phyloP scores from a whole-genome alignment of 2,888 invertebrate species.

The Trichacis sp. region DNA sequence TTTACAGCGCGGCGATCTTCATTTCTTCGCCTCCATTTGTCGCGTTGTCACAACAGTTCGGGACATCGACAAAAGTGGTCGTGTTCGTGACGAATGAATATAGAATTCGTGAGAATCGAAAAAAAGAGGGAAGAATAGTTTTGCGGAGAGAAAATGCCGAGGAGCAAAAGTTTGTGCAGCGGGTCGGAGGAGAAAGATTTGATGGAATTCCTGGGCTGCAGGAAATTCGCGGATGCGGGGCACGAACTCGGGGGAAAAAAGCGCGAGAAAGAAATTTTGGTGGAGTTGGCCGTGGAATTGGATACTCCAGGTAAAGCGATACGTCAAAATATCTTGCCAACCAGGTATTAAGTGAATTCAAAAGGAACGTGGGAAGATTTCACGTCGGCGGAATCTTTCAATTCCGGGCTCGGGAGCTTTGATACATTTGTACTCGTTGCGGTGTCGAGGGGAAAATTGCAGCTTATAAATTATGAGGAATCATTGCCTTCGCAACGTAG shows the following conservation, averaged over 20 bases:
- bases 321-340: neutral
- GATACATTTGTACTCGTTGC: neutral
- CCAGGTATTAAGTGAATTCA: neutral
- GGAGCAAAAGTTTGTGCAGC: constrained; percentile 8
- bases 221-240: neutral
- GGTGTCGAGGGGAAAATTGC: no score
- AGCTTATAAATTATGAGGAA: no score
- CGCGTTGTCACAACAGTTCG: neutral
- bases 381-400: neutral
- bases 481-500: no score
- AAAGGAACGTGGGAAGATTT: neutral
- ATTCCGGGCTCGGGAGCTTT: neutral
- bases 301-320: neutral
- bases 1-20: neutral
- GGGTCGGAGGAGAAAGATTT: constrained; percentile 36
- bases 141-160: constrained; percentile 11
- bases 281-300: no score
- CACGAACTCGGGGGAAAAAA: neutral
- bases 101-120: no score
- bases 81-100: no score
- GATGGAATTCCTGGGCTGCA: constrained; percentile 37
- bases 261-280: neutral
- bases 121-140: no score
- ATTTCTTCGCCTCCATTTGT: neutral
- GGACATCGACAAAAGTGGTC: constrained; percentile 7